phyloP scores from a whole-genome alignment of 2,888 invertebrate species.

The Protophormia terraenovae region DNA sequence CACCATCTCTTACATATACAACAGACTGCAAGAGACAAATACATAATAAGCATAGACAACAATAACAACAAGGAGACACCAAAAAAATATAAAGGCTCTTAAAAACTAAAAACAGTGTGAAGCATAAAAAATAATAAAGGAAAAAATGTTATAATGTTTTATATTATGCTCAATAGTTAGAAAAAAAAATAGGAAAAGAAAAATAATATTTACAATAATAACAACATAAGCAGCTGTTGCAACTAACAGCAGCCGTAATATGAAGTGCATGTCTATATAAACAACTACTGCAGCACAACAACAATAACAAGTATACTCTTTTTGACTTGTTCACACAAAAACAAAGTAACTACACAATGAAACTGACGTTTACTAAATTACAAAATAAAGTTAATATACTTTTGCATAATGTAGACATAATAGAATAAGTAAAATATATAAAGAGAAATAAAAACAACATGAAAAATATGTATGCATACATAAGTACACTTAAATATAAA shows the following conservation, averaged over 20 bases:
- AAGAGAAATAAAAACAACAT: background rate
- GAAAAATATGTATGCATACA: background rate
- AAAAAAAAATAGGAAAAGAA: constrained; percentile 9
- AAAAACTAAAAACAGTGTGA: constrained; percentile 11
- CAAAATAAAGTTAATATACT: constrained; percentile 68
- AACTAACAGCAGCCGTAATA: background rate
- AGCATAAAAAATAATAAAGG: background rate
- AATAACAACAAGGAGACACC: background rate
- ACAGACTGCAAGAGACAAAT: constrained; percentile 12
- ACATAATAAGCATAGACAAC: background rate
- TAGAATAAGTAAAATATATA: background rate
- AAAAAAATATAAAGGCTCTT: background rate
- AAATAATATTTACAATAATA: background rate
- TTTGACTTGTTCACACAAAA: background rate
- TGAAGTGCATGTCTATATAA: background rate
- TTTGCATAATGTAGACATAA: constrained; percentile 60
- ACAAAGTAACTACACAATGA: background rate
- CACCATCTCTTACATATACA: background rate
- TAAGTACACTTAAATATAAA: background rate
- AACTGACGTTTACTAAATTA: constrained; percentile 55
- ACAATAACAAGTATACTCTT: constrained; percentile 1
- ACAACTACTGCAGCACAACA: background rate
- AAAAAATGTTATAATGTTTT: background rate
- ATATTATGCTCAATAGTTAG: constrained; percentile 1
- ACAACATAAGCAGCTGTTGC: constrained; percentile 13